Evolutionary conservation across 2,797 vertebrate species (phyloP), one percentile per base, ranked within the genome.

Genomic region (Pipistrellus pygmaeus): DNA sequence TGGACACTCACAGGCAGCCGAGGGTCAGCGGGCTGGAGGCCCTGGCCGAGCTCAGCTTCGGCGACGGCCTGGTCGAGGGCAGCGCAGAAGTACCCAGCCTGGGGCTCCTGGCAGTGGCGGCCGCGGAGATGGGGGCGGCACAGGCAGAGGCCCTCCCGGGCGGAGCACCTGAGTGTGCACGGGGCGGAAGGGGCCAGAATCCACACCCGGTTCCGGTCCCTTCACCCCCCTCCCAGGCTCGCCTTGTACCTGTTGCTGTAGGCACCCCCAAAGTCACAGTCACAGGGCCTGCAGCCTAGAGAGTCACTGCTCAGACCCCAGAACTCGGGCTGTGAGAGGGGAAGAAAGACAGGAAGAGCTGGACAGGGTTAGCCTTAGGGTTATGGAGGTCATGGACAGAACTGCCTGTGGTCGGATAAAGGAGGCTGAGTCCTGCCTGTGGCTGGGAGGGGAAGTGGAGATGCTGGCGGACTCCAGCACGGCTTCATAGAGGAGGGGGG

Each of bases 261-360:
- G 87, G 99, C 98, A 95, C 99, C 99, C 51, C 99, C 99, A 46
- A 99, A 99, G 97, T 99, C 99, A 25, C 99, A 99, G 97, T 98
- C 98, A 5, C 99, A 99, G 25, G 98, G 95, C 95, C 98, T 97
- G 98, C 99, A 99, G 95, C 99, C 99, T 0, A 97, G 97, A 92
- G 98, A 41, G 83, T 99, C 98, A 7, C 98, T 98, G 95, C 99
- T 99, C 94, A 99, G 98, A 48, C 99, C 99, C 99, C 99, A 99
- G 98, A 99, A 99, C 97, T 99, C 98, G 0, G 98, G 98, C 99
- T 99, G 64, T 32, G 97, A 93, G 77, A 96, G 20, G 88, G 27
- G 11, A 9, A 15, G 32, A 55, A 78, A 17, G 38, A 18, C 23
- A 73, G 21, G 30, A 88, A 78, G 55, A 35, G 21, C 25, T 82